Conservation (phyloP, 2,888 invertebrate species). For the Apomyelois bistriatella region DNA sequence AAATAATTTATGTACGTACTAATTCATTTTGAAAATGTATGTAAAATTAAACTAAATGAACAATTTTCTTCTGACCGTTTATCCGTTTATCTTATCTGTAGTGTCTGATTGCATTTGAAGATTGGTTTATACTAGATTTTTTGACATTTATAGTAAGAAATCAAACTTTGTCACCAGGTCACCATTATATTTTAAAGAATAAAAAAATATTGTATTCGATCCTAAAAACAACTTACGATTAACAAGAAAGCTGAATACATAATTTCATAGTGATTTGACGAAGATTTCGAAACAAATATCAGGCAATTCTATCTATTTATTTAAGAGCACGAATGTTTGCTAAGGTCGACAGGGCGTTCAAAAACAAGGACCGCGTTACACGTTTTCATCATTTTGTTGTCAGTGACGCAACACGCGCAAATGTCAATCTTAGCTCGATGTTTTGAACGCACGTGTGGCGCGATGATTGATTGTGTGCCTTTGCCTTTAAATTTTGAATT, state of each 20-base stretch:
- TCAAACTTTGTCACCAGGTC: no score
- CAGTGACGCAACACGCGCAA: slow-evolving; percentile 50
- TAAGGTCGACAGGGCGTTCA: slow-evolving; percentile 25
- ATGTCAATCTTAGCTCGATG: slow-evolving; percentile 45
- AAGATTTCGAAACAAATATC: slow-evolving; percentile 21
- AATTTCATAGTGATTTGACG: slow-evolving; percentile 12
- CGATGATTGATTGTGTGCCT: slow-evolving; percentile 42
- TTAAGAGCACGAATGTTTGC: slow-evolving; percentile 37
- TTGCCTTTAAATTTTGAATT: slow-evolving; percentile 19
- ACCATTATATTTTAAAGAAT: no score
- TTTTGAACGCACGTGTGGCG: slow-evolving; percentile 35
- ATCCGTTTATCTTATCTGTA: no score
- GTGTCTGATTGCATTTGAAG: no score
- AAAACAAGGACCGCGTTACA: slow-evolving; percentile 41
- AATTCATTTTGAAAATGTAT: no score
- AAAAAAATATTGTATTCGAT: no score
- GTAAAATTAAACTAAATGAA: no score
- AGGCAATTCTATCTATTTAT: slow-evolving; percentile 26
- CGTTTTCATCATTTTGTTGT: slow-evolving; percentile 53
- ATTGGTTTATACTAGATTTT: no score
- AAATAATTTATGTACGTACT: no score
- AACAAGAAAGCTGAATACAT: background rate
- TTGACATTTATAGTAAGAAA: no score
- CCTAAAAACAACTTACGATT: no score
- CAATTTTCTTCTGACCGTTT: no score